Base-by-base conservation (phyloP, 2,888 invertebrate species). In the Synanthedon vespiformis region DNA sequence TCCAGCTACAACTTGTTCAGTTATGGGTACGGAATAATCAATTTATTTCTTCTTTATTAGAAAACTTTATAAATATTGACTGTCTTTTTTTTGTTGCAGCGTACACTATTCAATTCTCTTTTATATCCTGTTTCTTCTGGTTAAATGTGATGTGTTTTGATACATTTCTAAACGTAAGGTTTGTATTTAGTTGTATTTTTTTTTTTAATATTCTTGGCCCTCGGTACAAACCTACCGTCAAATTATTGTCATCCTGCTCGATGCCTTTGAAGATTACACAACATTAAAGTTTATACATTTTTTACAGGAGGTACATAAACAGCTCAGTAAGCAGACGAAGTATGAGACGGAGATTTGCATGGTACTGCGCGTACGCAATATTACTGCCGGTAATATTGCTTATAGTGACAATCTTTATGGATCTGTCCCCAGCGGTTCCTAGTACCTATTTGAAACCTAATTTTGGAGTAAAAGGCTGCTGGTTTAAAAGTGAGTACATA, bases 61-160 rank as follows among this genome's bases (percentile, higher is more conserved):
- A 16, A 14, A 50, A 22, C 1, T 6, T 18, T 44, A 14, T 22
- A 51, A 16, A 44, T 14, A 18, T 13, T 14, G 18, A 54, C 52
- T 59, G 53, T 14, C 41, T 52, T 54, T 54, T 52, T 40, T 60
- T 72, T 71, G 59, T 89, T 88, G 60, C 88, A 92, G 91, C 90
- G 10, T 91, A 90, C 72, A 72, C 90, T 60, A 90, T 91, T 63
- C 90, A 92, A 69, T 90, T 91, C 67, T 89, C 90, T 2, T 91
- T 91, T 74, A 83, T 91, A 51, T 89, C 91, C 44, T 90, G 90
- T 65, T 92, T 91, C 77, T 90, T 91, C 78, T 92, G 92, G 92
- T 75, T 92, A 56, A 92, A 91, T 71, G 90, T 90, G 49, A 89
- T 92, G 89, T 90, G 91, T 69, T 89, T 91, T 66, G 91, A 92